Evolutionary conservation across 2,113 vertebrate genomes (phyloP), one percentile per base, ranked within the genome.

Genomic region (Cololabis saira): DNA sequence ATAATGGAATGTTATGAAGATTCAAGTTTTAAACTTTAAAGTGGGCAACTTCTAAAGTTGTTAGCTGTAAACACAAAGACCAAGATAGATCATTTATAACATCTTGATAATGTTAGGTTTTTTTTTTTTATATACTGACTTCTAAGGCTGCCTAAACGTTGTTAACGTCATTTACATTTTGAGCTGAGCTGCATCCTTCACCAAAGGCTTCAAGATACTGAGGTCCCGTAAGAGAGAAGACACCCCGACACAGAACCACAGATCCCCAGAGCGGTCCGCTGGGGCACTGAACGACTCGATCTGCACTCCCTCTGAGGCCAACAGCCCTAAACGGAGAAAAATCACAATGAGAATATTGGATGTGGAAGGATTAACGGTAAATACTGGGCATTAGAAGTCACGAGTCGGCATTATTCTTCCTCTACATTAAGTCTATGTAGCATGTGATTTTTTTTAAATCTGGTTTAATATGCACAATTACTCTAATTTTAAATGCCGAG

Each of bases 231-330:
- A 82, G 0, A 80, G 77, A 2, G 90, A 90, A 0, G 96, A 94
- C 44, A 98, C 24, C 51, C 94, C 94, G 76, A 95, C 83, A 4
- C 95, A 19, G 0, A 85, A 94, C 97, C 97, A 98, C 82, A 90
- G 88, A 45, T 95, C 93, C 37, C 92, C 94, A 0, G 65, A 63
- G 5, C 82, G 74, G 0, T 30, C 76, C 60, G 71, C 18, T 0
- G 96, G 95, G 75, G 91, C 91, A 75, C 94, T 95, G 82, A 95
- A 97, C 12, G 92, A 95, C 80, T 95, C 87, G 24, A 98, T 92
- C 83, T 94, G 93, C 22, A 92, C 74, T 3, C 91, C 92, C 0
- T 74, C 91, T 54, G 93, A 83, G 64, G 90, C 91, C 84, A 98
- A 87, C 19, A 94, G 83, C 33, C 93, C 97, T 98, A 82, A 44